phyloP scores from a whole-genome alignment of 2,797 vertebrate genomes.

The Ispidina picta region DNA sequence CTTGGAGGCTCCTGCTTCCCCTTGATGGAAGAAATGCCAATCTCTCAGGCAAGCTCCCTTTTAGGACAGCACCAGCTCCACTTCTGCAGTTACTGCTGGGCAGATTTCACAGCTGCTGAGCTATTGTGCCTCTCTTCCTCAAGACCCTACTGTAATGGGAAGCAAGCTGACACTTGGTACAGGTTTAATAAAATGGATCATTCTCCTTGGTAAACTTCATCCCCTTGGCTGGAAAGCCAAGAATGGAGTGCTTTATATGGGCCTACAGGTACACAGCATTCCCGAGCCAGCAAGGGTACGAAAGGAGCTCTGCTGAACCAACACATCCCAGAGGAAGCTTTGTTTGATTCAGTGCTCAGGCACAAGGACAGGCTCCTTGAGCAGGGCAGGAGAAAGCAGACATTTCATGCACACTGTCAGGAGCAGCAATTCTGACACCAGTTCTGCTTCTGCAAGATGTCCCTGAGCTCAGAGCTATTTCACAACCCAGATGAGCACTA shows the following conservation, averaged over 20 bases:
- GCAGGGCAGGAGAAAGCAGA: background rate
- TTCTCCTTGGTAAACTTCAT: background rate
- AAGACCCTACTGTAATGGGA: background rate
- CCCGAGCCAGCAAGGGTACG: background rate
- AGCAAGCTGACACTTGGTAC: background rate
- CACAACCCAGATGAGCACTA: background rate
- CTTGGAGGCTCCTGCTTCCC: background rate
- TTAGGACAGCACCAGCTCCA: background rate
- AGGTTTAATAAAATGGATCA: background rate
- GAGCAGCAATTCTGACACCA: background rate
- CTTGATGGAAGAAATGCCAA: background rate
- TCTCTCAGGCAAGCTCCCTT: background rate
- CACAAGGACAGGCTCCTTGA: background rate
- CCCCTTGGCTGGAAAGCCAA: background rate
- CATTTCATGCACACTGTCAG: background rate
- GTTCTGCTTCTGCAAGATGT: background rate
- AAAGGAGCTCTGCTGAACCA: rapidly evolving
- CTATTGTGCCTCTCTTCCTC: background rate
- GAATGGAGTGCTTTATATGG: background rate
- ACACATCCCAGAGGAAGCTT: background rate
- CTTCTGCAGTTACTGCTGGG: background rate
- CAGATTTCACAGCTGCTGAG: background rate
- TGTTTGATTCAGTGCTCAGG: background rate
- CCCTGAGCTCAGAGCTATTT: background rate
- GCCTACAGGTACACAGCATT: background rate